Evolutionary conservation across 2,113 vertebrate species (phyloP).

Genomic region (Rattus norvegicus): GRCr8 NC_086019.1:133093501-133094000

Average conservation of each 20-base stretch:
- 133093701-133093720: not conserved
- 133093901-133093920: not conserved
- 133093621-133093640: not conserved
- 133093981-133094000: constrained; percentile 54
- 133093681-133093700: not conserved
- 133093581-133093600: not conserved
- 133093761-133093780: constrained; percentile 20
- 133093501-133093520: not conserved
- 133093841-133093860: not conserved
- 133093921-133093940: constrained; percentile 22
- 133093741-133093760: not conserved
- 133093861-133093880: not conserved
- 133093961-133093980: constrained; percentile 62
- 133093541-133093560: not conserved
- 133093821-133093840: not conserved
- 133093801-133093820: not conserved
- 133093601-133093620: not conserved
- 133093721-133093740: not conserved
- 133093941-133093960: constrained; percentile 14
- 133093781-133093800: not conserved
- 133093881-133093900: not conserved
- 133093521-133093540: not conserved
- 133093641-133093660: not conserved
- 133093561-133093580: not conserved
- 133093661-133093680: constrained; percentile 17